Conservation (phyloP, 2,888 invertebrate species). For the Elmis aenea region DNA sequence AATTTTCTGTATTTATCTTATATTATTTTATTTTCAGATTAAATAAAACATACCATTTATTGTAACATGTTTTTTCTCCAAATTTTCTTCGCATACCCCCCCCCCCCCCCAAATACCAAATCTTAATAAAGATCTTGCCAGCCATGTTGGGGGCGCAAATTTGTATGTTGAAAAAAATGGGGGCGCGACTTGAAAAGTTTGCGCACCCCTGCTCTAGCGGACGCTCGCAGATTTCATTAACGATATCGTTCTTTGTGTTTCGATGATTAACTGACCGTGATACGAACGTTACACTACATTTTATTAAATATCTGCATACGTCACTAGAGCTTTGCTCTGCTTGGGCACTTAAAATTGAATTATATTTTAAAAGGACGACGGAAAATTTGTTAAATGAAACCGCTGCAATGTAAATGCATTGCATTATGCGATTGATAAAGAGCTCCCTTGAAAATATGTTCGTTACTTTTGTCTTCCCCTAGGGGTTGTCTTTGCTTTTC, state of each 20-base stretch:
- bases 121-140: no score
- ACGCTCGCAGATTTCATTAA: conserved; percentile 32
- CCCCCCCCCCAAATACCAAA: no score
- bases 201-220: no score
- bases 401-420: conserved; percentile 9
- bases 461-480: conserved; percentile 13
- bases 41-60: no score
- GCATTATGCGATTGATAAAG: conserved; percentile 15
- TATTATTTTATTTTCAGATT: no score
- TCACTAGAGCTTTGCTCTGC: not conserved
- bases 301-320: conserved; percentile 12
- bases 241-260: conserved; percentile 32
- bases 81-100: no score
- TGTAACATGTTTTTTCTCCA: no score
- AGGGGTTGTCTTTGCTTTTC: conserved; percentile 9
- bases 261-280: conserved; percentile 27
- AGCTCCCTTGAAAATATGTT: conserved; percentile 13
- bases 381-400: conserved; percentile 12
- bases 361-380: conserved; percentile 12
- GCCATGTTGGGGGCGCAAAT: no score
- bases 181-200: no score
- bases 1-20: no score
- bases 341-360: not conserved
- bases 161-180: no score
- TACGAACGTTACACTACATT: conserved; percentile 21